Conservation (phyloP, 2,888 invertebrate species). For the Adelphocoris suturalis region DNA sequence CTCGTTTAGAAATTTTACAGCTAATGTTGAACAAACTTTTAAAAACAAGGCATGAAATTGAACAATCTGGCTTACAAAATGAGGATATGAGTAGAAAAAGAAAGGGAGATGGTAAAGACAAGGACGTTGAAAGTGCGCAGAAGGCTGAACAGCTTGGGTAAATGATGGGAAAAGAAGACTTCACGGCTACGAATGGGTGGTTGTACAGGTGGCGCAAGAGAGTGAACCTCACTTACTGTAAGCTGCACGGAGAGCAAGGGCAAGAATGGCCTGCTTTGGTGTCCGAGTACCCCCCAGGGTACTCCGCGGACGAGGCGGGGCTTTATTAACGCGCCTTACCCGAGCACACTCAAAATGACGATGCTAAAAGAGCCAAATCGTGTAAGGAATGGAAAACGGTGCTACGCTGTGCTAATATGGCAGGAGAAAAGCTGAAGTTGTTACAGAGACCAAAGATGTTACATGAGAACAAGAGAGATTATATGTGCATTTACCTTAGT, state of each 20-base stretch:
- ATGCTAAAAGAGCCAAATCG: conserved; percentile 34
- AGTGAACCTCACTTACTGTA: conserved; percentile 76
- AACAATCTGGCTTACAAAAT: neutral
- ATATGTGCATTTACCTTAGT: no score
- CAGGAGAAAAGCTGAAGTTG: conserved; percentile 77
- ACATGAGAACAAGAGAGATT: no score
- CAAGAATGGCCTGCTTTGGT: conserved; percentile 19
- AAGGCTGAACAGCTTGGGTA: conserved; percentile 29
- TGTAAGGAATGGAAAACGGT: conserved; percentile 39
- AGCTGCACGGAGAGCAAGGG: conserved; percentile 63
- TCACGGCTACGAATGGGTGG: conserved; percentile 77
- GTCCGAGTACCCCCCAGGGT: neutral
- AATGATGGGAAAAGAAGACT: conserved; percentile 74
- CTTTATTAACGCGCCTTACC: neutral
- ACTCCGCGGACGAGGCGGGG: neutral
- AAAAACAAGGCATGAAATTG: conserved; percentile 37
- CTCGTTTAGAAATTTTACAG: neutral
- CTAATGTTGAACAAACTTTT: conserved; percentile 26
- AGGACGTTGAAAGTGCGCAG: conserved; percentile 15
- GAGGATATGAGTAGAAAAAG: neutral
- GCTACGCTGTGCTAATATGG: conserved; percentile 75
- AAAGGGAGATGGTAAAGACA: neutral
- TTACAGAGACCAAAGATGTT: no score
- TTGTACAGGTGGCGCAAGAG: conserved; percentile 76
- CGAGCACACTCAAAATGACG: conserved; percentile 27